Evolutionary conservation across 2,888 invertebrate species (phyloP), one percentile per base, ranked within the genome.

Genomic region (Himalopsyche anomala): DNA sequence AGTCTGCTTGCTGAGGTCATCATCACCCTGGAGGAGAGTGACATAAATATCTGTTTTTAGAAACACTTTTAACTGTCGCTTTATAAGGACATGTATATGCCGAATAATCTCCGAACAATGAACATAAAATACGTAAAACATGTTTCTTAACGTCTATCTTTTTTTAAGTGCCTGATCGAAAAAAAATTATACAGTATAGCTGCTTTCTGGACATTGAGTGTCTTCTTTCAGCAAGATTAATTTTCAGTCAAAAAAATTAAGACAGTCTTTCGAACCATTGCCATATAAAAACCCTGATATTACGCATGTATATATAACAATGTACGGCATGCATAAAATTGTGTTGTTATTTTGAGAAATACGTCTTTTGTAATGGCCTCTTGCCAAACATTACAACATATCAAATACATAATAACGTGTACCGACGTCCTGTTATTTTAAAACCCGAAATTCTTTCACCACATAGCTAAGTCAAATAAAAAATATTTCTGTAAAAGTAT

Each of bases 331-430:
- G 74, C 74, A 74, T 74, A 74, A 74, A 74, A 74, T 36, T 38
- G 74, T 36, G 74, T 19, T 19, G 62, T 74, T 74, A 74, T 74
- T 74, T 74, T 74, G 15, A 74, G 74, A 74, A 36, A 74, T 74
- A 74, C 74, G 28, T 36, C 74, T 74, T 74, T 74, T 74, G 74
- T 38, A 74, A 74, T 74, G 74, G 74, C 74, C 74, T 15, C 74
- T 74, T 74, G 74, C 74, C 74, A 74, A 74, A 36, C 36, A 74
- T 74, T 74, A 74, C 74, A 74, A 74, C 38, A 74, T 74, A 36
- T 74, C 74, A 74, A 74, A 74, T 74, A 74, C 74, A 74, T 74
- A 74, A 74, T 74, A 74, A 19, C 11, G 74, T 74, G 74, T 74
- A 74, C 28, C 4, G 36, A 74, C 38, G 38, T 38, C 38, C 11